A percentile compares a stretch with the other conserved stretches of the same genome.
Evolutionary conservation across 2,113 vertebrate genomes (phyloP).

Genomic region (Thunnus maccoyii): DNA sequence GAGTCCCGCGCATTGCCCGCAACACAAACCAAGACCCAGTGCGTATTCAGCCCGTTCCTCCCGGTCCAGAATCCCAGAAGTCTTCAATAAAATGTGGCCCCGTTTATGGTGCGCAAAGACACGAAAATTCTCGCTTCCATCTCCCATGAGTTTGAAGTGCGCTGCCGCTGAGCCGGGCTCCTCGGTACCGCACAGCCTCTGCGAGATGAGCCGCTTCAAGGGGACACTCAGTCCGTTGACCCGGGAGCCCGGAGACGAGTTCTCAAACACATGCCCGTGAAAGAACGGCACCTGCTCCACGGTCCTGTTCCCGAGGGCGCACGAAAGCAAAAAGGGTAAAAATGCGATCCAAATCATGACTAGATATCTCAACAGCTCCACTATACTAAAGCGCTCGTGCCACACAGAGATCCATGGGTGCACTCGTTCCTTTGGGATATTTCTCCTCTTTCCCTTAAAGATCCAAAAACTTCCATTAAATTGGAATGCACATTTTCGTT

Average conservation of each 20-base stretch:
- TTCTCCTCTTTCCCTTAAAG: slow-evolving; percentile 3
- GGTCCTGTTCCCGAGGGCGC: slow-evolving; percentile 78
- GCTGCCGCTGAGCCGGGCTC: slow-evolving; percentile 70
- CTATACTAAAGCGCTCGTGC: slow-evolving; percentile 54
- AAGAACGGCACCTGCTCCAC: slow-evolving; percentile 84
- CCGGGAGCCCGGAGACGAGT: slow-evolving; percentile 88
- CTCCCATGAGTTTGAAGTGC: slow-evolving; percentile 87
- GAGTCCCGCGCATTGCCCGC: slow-evolving; percentile 73
- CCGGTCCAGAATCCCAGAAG: slow-evolving; percentile 86
- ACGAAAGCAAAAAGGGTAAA: slow-evolving; percentile 73
- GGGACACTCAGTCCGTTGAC: slow-evolving; percentile 89
- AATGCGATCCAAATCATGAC: slow-evolving; percentile 83
- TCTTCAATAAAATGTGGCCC: slow-evolving; percentile 87
- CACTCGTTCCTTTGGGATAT: slow-evolving; percentile 1
- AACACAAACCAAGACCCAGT: slow-evolving; percentile 85
- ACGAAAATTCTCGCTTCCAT: slow-evolving; percentile 86
- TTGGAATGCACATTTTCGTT: background rate
- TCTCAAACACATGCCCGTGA: slow-evolving; percentile 89
- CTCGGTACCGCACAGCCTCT: slow-evolving; percentile 79
- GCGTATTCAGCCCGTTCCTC: slow-evolving; percentile 86
- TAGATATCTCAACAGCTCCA: slow-evolving; percentile 56
- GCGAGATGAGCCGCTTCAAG: slow-evolving; percentile 84
- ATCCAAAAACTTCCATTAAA: slow-evolving; percentile 62
- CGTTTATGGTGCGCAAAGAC: slow-evolving; percentile 87
- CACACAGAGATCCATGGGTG: slow-evolving; percentile 49